Percentiles rank a stretch among this genome's conserved stretches.
These are phyloP conservation scores for Odontomyia ornata DNA, from an alignment of 2,888 invertebrate species.

Conservation along the genomic window DNA sequence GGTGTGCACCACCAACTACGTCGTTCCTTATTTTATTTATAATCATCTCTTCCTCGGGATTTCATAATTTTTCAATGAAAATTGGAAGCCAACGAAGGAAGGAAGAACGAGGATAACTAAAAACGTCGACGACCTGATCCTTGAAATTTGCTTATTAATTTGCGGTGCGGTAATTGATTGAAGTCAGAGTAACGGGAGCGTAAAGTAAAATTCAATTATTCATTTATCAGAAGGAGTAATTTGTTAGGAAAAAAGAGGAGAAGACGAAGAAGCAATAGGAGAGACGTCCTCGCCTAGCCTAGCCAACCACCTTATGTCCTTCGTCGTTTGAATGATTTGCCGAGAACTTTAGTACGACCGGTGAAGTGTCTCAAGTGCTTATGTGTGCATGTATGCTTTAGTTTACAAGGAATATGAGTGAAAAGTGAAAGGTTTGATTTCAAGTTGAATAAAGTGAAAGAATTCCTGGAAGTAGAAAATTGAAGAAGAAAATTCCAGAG, in stretches of 20 bases:
- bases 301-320: not conserved
- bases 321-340: not conserved
- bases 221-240: not conserved
- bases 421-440: slow-evolving; percentile 1
- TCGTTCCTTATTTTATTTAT: not conserved
- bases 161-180: slow-evolving; percentile 17
- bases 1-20: slow-evolving; percentile 14
- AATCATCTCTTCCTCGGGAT: not conserved
- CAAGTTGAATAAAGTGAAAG: not conserved
- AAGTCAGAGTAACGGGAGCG: slow-evolving; percentile 25
- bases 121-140: slow-evolving; percentile 6
- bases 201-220: slow-evolving; percentile 28
- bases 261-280: too few relatives aligned
- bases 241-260: too few relatives aligned
- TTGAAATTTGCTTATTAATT: slow-evolving; percentile 18
- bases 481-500: not conserved
- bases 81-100: too few relatives aligned
- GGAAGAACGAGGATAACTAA: too few relatives aligned
- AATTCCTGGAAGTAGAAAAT: not conserved
- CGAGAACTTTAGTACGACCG: not conserved
- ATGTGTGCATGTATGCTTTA: not conserved
- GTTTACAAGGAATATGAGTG: not conserved
- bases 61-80: not conserved
- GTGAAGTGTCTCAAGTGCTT: slow-evolving; percentile 34
- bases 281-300: not conserved